Evolutionary conservation across 2,113 vertebrate species (phyloP), one percentile per base, ranked within the genome.

Genomic region (Callionymus lyra): DNA sequence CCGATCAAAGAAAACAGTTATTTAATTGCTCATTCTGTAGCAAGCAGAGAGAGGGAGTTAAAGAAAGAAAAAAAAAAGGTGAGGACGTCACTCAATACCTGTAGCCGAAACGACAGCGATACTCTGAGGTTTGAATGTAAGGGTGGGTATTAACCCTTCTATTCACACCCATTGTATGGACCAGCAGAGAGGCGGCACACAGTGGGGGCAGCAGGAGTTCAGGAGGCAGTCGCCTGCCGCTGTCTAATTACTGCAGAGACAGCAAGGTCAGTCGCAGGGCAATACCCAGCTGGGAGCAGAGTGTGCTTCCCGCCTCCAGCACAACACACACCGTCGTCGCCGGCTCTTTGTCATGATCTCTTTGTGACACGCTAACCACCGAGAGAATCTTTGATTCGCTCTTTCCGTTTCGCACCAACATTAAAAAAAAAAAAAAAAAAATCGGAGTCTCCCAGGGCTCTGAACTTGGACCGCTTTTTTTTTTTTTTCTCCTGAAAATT

Each of bases 241-340:
- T 81, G 83, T 84, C 82, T 86, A 84, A 85, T 87, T 87, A 86
- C 83, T 83, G 79, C 79, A 53, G 82, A 86, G 84, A 85, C 84
- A 83, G 78, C 71, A 81, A 85, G 85, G 85, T 87, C 83, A 87
- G 72, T 34, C 66, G 74, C 80, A 72, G 85, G 85, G 81, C 83
- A 86, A 85, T 80, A 82, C 81, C 82, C 85, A 86, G 83, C 83
- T 86, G 85, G 85, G 83, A 86, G 76, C 80, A 66, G n/a, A n/a
- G 61, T 76, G 80, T 77, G 78, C 74, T 79, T 77, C 80, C 77
- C 77, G 75, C 74, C 76, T 72, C 72, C 69, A 56, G 53, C 71
- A 66, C 59, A 71, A 68, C 56, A 69, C 59, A 68, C 65, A 70
- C 40, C 45, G 39, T 40, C 36, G 42, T 19, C 41, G 33, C 50